Evolutionary conservation across 1,140 invertebrate species (phyloP), one percentile per base, ranked within the genome.

Genomic region (Dysdera silvatica): DNA sequence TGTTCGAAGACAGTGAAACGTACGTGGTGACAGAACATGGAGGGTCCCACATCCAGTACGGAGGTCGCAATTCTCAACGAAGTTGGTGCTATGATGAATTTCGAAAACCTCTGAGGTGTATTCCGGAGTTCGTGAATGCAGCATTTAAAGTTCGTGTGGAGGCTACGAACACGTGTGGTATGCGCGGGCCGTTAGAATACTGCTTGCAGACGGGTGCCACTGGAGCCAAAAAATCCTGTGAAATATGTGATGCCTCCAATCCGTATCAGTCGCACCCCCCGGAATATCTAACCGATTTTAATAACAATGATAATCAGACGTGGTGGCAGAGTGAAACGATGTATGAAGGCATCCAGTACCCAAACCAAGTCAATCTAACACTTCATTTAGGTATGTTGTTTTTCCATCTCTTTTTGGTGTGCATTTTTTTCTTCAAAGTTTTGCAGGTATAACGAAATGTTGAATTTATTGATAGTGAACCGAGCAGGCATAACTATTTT

Each of bases 291-390:
- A 97, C 93, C 0, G 96, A 99, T 76, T 82, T 90, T 70, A 89
- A 95, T 68, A 87, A 87, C 63, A 84, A 87, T 64, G 86, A 91
- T 43, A 89, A 93, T 72, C 85, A 86, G 65, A 97, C 96, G 0
- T 98, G 93, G 92, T 99, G 96, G 95, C 95, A 98, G 73, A 96
- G 92, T 3, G 90, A 96, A 71, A 98, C 96, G 0, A 96, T 99
- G 91, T 83, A 83, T 66, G 91, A 98, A 69, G 87, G 84, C 16
- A 87, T 96, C 18, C 88, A 95, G 73, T 88, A 86, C 74, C 89
- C 92, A 0, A 87, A 86, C 71, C 84, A 86, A 77, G 92, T 98
- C 33, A 96, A 97, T 76, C 78, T 99, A 20, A 98, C 93, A 0
- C 77, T 98, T 10, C 81, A 87, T 73, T 82, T 99, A 56, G 83